These are phyloP conservation scores for Drosophila melanocephala DNA, from an alignment of 2,888 invertebrate genomes.

Conservation along the genomic window DNA sequence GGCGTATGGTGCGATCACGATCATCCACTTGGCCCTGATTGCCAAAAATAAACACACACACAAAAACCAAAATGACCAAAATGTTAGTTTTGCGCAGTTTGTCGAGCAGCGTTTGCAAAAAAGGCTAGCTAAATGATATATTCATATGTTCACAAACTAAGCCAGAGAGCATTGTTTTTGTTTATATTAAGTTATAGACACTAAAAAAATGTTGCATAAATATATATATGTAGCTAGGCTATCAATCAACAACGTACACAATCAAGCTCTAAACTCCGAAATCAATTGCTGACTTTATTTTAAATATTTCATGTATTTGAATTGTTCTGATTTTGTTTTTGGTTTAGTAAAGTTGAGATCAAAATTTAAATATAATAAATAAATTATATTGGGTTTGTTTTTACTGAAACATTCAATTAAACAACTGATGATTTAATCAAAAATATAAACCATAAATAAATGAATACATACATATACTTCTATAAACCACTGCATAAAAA, in stretches of 20 bases:
- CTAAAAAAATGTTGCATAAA: constrained; percentile 46
- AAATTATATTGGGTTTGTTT: no score
- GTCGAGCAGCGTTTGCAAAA: constrained; percentile 51
- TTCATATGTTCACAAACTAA: constrained; percentile 60
- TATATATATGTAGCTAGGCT: constrained; percentile 31
- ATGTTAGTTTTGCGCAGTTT: constrained; percentile 42
- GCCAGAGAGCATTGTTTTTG: constrained; percentile 62
- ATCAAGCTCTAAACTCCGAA: constrained; percentile 37
- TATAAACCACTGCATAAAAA: not conserved
- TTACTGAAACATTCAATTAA: not conserved
- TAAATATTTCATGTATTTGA: not conserved
- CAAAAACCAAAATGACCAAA: not conserved
- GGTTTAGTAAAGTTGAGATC: not conserved
- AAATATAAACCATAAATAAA: not conserved
- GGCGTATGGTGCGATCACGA: constrained; percentile 92
- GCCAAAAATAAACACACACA: constrained; percentile 7
- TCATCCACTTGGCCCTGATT: constrained; percentile 93
- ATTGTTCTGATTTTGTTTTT: not conserved
- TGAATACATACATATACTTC: not conserved
- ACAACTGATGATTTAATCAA: not conserved
- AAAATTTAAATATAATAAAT: not conserved
- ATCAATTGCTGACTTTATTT: not conserved
- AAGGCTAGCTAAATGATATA: constrained; percentile 56
- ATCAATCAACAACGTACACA: constrained; percentile 40
- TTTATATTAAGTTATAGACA: constrained; percentile 30